Conservation (phyloP, 2,888 invertebrate species). For the Zelleria hepariella region DNA sequence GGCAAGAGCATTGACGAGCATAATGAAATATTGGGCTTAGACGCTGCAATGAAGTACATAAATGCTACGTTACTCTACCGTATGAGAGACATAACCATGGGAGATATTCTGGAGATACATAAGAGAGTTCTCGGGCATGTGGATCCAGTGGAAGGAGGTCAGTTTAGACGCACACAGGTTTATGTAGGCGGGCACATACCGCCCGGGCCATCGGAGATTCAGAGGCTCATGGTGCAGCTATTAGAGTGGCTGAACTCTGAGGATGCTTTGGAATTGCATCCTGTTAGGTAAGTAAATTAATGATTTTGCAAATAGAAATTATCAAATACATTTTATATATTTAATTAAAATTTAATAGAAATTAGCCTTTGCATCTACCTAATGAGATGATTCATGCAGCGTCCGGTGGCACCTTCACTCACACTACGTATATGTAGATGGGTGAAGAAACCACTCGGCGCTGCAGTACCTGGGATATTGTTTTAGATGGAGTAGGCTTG, state of each 20-base stretch:
- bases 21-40: conserved; percentile 95
- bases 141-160: conserved; percentile 92
- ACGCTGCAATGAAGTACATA: conserved; percentile 95
- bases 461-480: too few relatives aligned
- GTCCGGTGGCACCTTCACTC: too few relatives aligned
- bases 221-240: conserved; percentile 87
- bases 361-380: too few relatives aligned
- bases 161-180: conserved; percentile 89
- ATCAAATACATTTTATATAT: too few relatives aligned
- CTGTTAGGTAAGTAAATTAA: conserved; percentile 72
- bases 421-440: too few relatives aligned
- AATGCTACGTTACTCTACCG: conserved; percentile 84
- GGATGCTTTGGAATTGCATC: conserved; percentile 87
- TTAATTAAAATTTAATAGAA: too few relatives aligned
- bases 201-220: conserved; percentile 87
- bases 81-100: conserved; percentile 82
- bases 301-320: too few relatives aligned
- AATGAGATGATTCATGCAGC: too few relatives aligned
- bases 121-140: conserved; percentile 93
- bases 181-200: conserved; percentile 97
- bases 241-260: conserved; percentile 95
- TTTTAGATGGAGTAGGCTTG: too few relatives aligned
- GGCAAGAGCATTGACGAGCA: conserved; percentile 97
- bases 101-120: conserved; percentile 94
- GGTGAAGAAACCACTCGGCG: too few relatives aligned